Base-by-base conservation (phyloP, 1,140 invertebrate species). In the Drosophila guanche region DNA sequence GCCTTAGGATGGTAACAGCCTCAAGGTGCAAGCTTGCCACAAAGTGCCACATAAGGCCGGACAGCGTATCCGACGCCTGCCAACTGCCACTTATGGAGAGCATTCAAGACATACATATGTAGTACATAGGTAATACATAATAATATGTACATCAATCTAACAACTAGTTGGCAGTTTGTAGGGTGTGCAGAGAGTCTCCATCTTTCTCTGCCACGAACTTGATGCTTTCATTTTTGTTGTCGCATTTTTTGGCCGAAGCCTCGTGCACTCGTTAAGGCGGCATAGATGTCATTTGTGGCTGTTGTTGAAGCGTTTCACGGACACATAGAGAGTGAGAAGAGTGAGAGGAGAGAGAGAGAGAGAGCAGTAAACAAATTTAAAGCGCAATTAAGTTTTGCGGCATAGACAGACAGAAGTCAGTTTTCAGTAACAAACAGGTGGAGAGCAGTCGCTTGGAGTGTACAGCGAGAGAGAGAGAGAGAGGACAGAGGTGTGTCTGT, bases 321-420 rank as follows among this genome's bases (percentile, higher is more conserved):
- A 22, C 20, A 25, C 20, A 37, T 4, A 29, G 41, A 4, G 10
- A 50, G 69, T 25, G 29, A 22, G 22, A 7, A 4, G 10, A 50
- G 69, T 25, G 40, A 4, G 14, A 33, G 8, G 3, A 4, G 33
- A 37, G 33, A 10, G 33, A 27, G 5, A 1, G 10, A 43, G 69
- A 20, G 23, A 16, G 22, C 6, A 14, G 29, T 10, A 63, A 47
- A 55, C 52, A 61, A 73, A 73, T 73, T 73, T 73, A 73, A 74
- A 75, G 70, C 60, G 70, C 71, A 75, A 75, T 75, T 75, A 75
- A 75, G 53, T 75, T 75, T 75, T 75, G 71, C 48, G 71, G 69
- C 60, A 57, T 74, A 65, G 71, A 65, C 71, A 65, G 68, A 72
- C 50, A 62, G 56, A 72, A 48, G 55, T 67, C 63, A 54, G 47